Percentiles rank a stretch among this genome's conserved stretches.
These are phyloP conservation scores for Meda fulgida DNA, from an alignment of 2,797 vertebrate genomes.

Conservation along the genomic window DNA sequence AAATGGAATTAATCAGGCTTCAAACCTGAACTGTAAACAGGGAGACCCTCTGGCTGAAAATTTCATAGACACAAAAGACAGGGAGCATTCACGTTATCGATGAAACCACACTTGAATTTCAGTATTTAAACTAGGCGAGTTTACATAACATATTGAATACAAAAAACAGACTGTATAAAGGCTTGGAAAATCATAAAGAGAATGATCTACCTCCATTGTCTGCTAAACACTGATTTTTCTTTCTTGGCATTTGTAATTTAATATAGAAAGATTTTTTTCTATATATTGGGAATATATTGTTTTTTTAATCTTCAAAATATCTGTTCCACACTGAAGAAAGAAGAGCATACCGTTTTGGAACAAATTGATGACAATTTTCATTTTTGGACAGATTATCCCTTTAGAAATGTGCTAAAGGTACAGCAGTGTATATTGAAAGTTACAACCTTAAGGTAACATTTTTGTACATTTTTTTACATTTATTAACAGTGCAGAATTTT, in stretches of 20 bases:
- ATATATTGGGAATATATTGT: no score
- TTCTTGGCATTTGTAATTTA: background rate
- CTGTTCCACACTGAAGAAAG: background rate
- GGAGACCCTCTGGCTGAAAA: slow-evolving; percentile 51
- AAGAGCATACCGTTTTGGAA: background rate
- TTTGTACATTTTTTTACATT: background rate
- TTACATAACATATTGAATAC: background rate
- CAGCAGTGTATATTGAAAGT: background rate
- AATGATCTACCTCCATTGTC: background rate
- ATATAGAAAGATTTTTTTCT: background rate
- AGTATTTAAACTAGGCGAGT: slow-evolving; percentile 18
- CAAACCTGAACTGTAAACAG: slow-evolving; percentile 34
- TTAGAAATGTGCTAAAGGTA: background rate
- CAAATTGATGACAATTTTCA: background rate
- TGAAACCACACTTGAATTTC: slow-evolving; percentile 58
- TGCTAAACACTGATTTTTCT: background rate
- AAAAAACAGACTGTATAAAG: no score
- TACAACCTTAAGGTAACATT: background rate
- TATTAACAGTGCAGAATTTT: no score
- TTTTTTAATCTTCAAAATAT: background rate
- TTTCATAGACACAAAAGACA: slow-evolving; percentile 48
- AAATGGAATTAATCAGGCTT: slow-evolving; percentile 64
- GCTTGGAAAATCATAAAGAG: background rate
- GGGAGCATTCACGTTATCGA: slow-evolving; percentile 65
- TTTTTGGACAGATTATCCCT: background rate